Evolutionary conservation across 2,113 vertebrate species (phyloP).

Genomic region (Hippocampus guttulatus): DNA sequence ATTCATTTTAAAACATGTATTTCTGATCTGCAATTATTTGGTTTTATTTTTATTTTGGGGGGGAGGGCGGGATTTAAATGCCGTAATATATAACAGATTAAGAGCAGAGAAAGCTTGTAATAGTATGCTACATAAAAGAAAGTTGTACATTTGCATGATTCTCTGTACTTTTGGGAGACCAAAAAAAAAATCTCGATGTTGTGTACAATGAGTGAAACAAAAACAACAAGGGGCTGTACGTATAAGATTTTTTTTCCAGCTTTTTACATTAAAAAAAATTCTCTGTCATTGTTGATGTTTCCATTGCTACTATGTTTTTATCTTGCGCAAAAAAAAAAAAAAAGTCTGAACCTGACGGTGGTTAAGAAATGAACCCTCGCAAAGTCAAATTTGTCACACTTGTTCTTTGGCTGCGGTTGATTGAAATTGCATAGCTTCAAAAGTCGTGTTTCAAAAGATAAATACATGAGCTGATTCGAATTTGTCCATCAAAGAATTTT

Average conservation of each 20-base stretch:
- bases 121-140: slow-evolving; percentile 66
- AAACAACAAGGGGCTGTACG: slow-evolving; percentile 56
- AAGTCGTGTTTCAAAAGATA: not conserved
- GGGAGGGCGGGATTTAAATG: slow-evolving; percentile 35
- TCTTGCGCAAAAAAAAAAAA: not conserved
- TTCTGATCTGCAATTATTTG: slow-evolving; percentile 28
- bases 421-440: not conserved
- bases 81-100: slow-evolving; percentile 63
- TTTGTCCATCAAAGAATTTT: not conserved
- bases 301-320: slow-evolving; percentile 29
- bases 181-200: slow-evolving; percentile 64
- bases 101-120: slow-evolving; percentile 61
- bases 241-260: slow-evolving; percentile 44
- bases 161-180: slow-evolving; percentile 74
- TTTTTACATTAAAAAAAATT: slow-evolving; percentile 36
- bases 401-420: slow-evolving; percentile 13
- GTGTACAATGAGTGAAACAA: slow-evolving; percentile 73
- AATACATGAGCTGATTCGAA: not conserved
- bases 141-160: slow-evolving; percentile 80
- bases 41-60: not conserved
- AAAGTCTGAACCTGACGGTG: slow-evolving; percentile 22
- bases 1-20: slow-evolving; percentile 39
- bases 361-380: slow-evolving; percentile 27
- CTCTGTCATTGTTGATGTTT: slow-evolving; percentile 53
- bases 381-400: slow-evolving; percentile 17